Percentiles rank a stretch among this genome's conserved stretches.
These are phyloP conservation scores for Semaprochilodus insignis DNA, from an alignment of 2,797 vertebrate species.

Conservation along the genomic window DNA sequence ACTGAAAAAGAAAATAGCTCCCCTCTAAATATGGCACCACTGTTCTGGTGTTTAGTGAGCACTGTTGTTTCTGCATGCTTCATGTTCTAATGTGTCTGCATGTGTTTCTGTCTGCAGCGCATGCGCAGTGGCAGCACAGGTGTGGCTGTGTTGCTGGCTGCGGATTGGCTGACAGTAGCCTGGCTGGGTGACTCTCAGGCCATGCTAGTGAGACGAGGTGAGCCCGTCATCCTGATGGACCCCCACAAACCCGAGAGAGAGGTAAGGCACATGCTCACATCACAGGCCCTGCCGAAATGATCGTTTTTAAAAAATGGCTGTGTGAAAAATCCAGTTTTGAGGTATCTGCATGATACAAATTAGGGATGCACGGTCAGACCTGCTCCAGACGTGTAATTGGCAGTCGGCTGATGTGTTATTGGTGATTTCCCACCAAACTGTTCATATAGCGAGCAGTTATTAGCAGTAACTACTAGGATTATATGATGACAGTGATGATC, in stretches of 20 bases:
- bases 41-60: not conserved
- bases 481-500: not conserved
- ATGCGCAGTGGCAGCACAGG: conserved; percentile 92
- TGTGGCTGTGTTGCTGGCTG: conserved; percentile 83
- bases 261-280: conserved; percentile 70
- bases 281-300: not conserved
- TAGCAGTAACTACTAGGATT: not conserved
- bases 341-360: too few relatives aligned
- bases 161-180: conserved; percentile 81
- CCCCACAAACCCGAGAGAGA: conserved; percentile 95
- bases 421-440: too few relatives aligned
- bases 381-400: too few relatives aligned
- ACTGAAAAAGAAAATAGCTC: too few relatives aligned
- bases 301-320: too few relatives aligned
- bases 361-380: too few relatives aligned
- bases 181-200: conserved; percentile 97
- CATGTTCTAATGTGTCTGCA: not conserved
- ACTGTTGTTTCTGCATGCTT: not conserved
- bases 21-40: too few relatives aligned
- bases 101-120: conserved; percentile 72
- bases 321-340: too few relatives aligned
- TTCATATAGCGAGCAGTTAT: too few relatives aligned
- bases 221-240: conserved; percentile 87
- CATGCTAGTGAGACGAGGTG: conserved; percentile 85
- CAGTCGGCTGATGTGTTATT: too few relatives aligned